These are phyloP conservation scores for Drosophila saltans DNA, from an alignment of 1,140 invertebrate species.

Conservation along the genomic window DNA sequence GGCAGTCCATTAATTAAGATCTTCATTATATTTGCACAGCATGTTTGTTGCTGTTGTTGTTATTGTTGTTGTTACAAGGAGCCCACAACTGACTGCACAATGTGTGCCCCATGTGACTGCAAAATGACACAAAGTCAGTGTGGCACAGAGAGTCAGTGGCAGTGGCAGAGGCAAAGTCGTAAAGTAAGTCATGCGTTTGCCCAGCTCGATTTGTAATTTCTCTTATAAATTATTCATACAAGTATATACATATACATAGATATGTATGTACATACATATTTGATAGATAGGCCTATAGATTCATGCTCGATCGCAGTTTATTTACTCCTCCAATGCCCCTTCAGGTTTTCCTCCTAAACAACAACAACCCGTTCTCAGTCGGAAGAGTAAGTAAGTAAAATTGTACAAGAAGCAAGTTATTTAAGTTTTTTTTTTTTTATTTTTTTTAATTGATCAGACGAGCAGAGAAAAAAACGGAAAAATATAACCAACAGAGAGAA, in stretches of 20 bases:
- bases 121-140: background rate
- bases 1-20: slow-evolving; percentile 24
- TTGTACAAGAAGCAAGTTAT: slow-evolving; percentile 3
- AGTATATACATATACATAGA: background rate
- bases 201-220: slow-evolving; percentile 2
- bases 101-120: slow-evolving; percentile 8
- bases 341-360: background rate
- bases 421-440: slow-evolving; percentile 7
- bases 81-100: background rate
- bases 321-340: background rate
- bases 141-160: background rate
- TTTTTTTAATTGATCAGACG: slow-evolving; percentile 11
- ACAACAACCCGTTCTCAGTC: background rate
- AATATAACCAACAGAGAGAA: background rate
- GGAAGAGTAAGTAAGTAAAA: background rate
- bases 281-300: slow-evolving; percentile 9
- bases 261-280: background rate
- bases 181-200: slow-evolving; percentile 4
- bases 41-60: slow-evolving; percentile 13
- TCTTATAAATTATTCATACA: slow-evolving; percentile 11
- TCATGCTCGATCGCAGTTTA: background rate
- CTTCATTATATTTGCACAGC: slow-evolving; percentile 13
- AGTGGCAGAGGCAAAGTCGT: background rate
- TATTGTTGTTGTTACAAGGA: background rate
- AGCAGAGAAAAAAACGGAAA: background rate